Evolutionary conservation across 2,113 vertebrate species (phyloP).

Genomic region (Lucifuga dentata): DNA sequence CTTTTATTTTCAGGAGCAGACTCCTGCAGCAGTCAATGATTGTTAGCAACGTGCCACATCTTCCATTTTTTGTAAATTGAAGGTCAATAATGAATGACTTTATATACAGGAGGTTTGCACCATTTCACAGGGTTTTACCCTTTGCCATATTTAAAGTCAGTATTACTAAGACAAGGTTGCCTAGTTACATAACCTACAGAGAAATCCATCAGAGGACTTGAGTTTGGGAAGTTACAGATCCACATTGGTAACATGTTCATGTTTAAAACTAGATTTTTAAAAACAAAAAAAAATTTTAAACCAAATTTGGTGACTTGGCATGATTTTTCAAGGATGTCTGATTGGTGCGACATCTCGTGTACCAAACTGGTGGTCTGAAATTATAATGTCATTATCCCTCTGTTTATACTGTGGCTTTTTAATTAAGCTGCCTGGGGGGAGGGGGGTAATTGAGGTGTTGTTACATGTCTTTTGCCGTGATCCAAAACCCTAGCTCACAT

Average conservation of each 20-base stretch:
- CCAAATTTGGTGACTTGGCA: slow-evolving; percentile 1
- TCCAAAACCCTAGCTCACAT: slow-evolving; percentile 57
- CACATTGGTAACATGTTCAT: background rate
- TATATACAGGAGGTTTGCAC: slow-evolving; percentile 7
- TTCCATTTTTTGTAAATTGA: background rate
- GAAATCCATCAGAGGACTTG: slow-evolving; percentile 18
- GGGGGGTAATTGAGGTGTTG: slow-evolving; percentile 21
- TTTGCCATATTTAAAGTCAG: slow-evolving; percentile 41
- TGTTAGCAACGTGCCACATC: slow-evolving; percentile 34
- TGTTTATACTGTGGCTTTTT: slow-evolving; percentile 27
- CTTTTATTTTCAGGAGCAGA: slow-evolving; percentile 46
- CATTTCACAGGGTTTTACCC: slow-evolving; percentile 12
- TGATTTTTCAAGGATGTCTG: slow-evolving; percentile 1
- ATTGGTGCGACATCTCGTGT: background rate
- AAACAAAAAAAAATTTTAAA: too few species aligned
- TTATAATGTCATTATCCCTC: background rate
- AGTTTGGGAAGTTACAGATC: slow-evolving; percentile 15
- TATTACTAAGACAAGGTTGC: slow-evolving; percentile 47
- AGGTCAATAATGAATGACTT: slow-evolving; percentile 6
- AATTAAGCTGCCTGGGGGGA: slow-evolving; percentile 12
- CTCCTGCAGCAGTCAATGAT: slow-evolving; percentile 23
- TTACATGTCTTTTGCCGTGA: slow-evolving; percentile 34
- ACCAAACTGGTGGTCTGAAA: slow-evolving; percentile 16
- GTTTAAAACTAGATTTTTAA: slow-evolving; percentile 1
- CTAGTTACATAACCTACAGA: slow-evolving; percentile 39